Evolutionary conservation across 2,888 invertebrate species (phyloP), one percentile per base, ranked within the genome.

Genomic region (Celastrina argiolus): DNA sequence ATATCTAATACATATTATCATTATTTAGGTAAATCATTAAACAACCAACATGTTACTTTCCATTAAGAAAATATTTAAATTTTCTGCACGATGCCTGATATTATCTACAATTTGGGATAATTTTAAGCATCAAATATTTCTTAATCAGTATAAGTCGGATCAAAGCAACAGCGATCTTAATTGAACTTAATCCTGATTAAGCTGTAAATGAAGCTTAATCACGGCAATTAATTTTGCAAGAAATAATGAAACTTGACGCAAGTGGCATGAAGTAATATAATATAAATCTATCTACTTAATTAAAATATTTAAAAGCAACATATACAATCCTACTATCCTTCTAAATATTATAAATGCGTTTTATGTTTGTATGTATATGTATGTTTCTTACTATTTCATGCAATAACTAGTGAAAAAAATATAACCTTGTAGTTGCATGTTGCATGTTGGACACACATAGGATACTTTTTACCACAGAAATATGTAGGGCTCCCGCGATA

Each of bases 71-170:
- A 7, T 36, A 36, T 36, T 12, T 22, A 12, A 1, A 12, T 22
- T 51, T 51, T 14, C 22, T 36, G 22, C 22, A 16, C 22, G 5
- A 51, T 51, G 22, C 4, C 4, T 51, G 12, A 51, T 51, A 10
- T 22, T 6, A n/a, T n/a, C n/a, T 45, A 16, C 16, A 45, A 18
- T 18, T 18, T 10, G 0, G 10, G 0, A 18, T 45, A 16, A 31
- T 31, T 31, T 18, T 45, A 10, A 45, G 51, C 22, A 51, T 51
- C 22, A 51, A 26, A 51, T 51, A 51, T 22, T 22, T 51, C 51
- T 51, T 51, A 51, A 26, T 51, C 51, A 51, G 51, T 14, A 51
- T 51, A 51, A 51, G 22, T 14, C 51, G 51, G 51, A 14, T 51
- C 22, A 26, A 51, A 51, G 51, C 14, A 26, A 26, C 14, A 51